phyloP scores from a whole-genome alignment of 2,888 invertebrate species.

The Oscheius sp. region DNA sequence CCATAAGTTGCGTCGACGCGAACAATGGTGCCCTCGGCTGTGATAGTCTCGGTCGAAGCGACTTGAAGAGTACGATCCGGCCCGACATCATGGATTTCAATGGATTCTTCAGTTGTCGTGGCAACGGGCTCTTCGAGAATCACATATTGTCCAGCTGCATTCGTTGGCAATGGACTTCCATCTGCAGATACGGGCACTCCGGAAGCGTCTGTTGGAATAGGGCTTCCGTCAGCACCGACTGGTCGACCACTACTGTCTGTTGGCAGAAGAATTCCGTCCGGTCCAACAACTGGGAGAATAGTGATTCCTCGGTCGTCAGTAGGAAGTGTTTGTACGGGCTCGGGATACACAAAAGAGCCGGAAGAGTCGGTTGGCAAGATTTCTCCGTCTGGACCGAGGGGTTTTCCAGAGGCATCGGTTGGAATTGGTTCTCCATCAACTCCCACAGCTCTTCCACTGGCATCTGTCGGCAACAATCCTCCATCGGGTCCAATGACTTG shows the following conservation, averaged over 20 bases:
- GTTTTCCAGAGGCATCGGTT: slow-evolving; percentile 48
- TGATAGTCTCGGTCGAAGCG: slow-evolving; percentile 58
- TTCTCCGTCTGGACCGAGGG: slow-evolving; percentile 44
- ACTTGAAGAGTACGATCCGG: slow-evolving; percentile 58
- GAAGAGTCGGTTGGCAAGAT: slow-evolving; percentile 46
- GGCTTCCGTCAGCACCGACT: slow-evolving; percentile 40
- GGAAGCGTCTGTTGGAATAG: slow-evolving; percentile 53
- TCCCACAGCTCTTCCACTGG: slow-evolving; percentile 42
- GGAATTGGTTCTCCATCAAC: slow-evolving; percentile 47
- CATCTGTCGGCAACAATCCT: slow-evolving; percentile 39
- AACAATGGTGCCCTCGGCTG: slow-evolving; percentile 48
- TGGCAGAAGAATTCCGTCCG: slow-evolving; percentile 45
- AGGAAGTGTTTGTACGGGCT: slow-evolving; percentile 44
- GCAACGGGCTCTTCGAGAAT: slow-evolving; percentile 53
- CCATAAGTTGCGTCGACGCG: slow-evolving; percentile 51
- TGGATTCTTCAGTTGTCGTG: slow-evolving; percentile 47
- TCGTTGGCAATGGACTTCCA: slow-evolving; percentile 49
- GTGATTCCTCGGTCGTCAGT: slow-evolving; percentile 49
- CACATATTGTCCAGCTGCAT: slow-evolving; percentile 53
- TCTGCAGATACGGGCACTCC: slow-evolving; percentile 52
- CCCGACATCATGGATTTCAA: slow-evolving; percentile 55
- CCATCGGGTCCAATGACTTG: slow-evolving; percentile 58
- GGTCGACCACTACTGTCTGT: slow-evolving; percentile 40
- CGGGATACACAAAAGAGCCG: slow-evolving; percentile 43
- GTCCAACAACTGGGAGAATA: slow-evolving; percentile 41